Conservation (phyloP, 1,140 invertebrate species). For the Capitella teleta region DNA sequence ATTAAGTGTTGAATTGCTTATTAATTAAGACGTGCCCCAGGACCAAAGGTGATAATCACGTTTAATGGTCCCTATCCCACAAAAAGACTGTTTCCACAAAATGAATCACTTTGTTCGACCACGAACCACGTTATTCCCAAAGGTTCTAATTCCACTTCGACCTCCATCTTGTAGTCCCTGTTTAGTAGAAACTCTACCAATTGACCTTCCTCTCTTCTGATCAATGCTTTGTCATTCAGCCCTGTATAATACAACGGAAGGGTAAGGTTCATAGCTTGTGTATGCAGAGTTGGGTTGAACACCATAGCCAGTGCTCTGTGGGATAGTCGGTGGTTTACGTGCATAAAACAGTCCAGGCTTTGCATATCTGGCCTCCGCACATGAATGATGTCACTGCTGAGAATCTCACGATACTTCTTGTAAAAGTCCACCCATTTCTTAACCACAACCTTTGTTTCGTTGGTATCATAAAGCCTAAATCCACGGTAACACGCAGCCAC, state of each 20-base stretch:
- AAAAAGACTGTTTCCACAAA: not conserved
- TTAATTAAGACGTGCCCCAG: no score
- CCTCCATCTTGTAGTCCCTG: not conserved
- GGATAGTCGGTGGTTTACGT: not conserved
- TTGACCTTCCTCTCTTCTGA: not conserved
- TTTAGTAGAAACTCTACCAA: not conserved
- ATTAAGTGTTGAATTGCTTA: no score
- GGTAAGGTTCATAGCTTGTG: not conserved
- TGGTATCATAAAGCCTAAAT: conserved; percentile 2
- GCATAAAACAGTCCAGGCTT: conserved; percentile 7
- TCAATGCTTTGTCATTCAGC: not conserved
- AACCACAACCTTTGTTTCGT: conserved; percentile 1
- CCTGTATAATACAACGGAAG: conserved; percentile 7
- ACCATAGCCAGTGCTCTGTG: conserved; percentile 2
- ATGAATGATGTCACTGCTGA: conserved; percentile 6
- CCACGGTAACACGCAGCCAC: conserved; percentile 10
- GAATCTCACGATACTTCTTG: conserved; percentile 7
- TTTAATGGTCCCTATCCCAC: not conserved
- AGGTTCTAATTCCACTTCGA: not conserved
- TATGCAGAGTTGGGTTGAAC: conserved; percentile 3
- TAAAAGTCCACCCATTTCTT: conserved; percentile 8
- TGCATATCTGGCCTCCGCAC: conserved; percentile 8
- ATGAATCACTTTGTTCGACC: not conserved
- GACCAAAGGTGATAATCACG: no score
- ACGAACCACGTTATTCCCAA: not conserved